phyloP scores from a whole-genome alignment of 1,140 invertebrate species.

The Hesperophylax magnus region DNA sequence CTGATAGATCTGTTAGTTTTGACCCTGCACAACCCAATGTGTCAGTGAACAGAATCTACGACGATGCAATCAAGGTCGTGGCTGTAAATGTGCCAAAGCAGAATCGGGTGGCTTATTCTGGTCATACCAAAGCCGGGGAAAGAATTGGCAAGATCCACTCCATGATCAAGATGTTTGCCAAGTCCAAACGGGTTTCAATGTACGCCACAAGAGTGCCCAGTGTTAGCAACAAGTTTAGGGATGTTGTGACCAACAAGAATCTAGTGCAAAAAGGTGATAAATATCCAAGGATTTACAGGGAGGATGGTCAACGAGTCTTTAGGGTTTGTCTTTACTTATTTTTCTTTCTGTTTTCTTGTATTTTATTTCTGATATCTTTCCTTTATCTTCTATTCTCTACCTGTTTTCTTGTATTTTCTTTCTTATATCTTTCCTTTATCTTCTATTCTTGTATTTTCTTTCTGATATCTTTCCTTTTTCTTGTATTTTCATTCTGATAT shows the following conservation, averaged over 20 bases:
- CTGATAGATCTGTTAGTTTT: neutral
- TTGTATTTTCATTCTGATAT: too few relatives aligned
- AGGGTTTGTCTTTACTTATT: slow-evolving; percentile 55
- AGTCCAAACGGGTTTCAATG: slow-evolving; percentile 32
- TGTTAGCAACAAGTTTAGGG: slow-evolving; percentile 50
- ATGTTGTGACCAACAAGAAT: slow-evolving; percentile 28
- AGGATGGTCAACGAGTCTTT: slow-evolving; percentile 52
- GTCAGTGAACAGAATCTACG: neutral
- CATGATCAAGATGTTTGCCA: slow-evolving; percentile 26
- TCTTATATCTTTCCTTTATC: too few relatives aligned
- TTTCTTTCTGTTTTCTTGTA: too few relatives aligned
- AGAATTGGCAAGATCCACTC: slow-evolving; percentile 8
- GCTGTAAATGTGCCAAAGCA: neutral
- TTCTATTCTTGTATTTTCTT: too few relatives aligned
- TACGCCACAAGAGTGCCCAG: slow-evolving; percentile 34
- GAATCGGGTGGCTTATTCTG: neutral
- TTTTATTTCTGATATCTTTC: too few relatives aligned
- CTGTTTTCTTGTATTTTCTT: too few relatives aligned
- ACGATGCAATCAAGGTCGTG: neutral
- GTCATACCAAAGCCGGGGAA: neutral
- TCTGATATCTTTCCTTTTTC: too few relatives aligned
- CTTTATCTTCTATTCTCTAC: too few relatives aligned
- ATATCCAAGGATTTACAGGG: slow-evolving; percentile 45
- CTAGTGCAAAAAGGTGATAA: slow-evolving; percentile 21
- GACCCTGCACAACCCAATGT: neutral